Evolutionary conservation across 2,113 vertebrate genomes (phyloP).

Genomic region (Microcebus griseorufus): DNA sequence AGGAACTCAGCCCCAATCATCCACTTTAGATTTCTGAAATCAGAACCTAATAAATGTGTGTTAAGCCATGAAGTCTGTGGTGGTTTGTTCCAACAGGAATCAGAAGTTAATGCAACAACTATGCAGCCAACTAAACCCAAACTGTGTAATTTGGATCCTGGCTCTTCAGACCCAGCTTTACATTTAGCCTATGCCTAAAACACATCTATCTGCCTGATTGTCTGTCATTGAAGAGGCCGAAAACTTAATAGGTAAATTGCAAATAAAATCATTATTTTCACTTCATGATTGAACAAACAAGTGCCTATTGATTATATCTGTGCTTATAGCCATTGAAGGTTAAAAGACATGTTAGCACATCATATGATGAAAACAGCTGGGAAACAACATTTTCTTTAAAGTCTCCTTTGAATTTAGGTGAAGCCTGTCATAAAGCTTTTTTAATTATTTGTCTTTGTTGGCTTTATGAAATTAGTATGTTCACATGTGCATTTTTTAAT

Average conservation of each 20-base stretch:
- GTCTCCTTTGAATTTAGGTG: neutral
- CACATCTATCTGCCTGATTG: neutral
- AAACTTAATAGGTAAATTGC: neutral
- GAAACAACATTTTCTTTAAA: neutral
- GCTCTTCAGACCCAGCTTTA: neutral
- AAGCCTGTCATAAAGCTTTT: neutral
- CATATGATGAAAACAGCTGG: neutral
- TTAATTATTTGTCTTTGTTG: neutral
- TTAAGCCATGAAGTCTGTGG: neutral
- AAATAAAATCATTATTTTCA: neutral
- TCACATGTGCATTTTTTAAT: neutral
- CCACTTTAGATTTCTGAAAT: neutral
- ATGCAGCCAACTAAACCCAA: neutral
- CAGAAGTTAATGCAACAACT: neutral
- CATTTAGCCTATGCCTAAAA: neutral
- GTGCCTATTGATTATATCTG: neutral
- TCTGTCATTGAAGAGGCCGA: neutral
- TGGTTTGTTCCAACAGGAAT: neutral
- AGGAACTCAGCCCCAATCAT: rapidly evolving
- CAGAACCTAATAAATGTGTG: neutral
- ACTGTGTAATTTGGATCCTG: neutral
- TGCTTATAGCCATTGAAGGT: neutral
- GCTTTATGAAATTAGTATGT: neutral
- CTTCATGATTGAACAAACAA: neutral
- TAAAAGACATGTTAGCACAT: neutral